A percentile compares a stretch with the other conserved stretches of the same genome.
These are phyloP conservation scores for Callaeas wilsoni DNA, from an alignment of 2,113 vertebrate species.

Conservation along the genomic window DNA sequence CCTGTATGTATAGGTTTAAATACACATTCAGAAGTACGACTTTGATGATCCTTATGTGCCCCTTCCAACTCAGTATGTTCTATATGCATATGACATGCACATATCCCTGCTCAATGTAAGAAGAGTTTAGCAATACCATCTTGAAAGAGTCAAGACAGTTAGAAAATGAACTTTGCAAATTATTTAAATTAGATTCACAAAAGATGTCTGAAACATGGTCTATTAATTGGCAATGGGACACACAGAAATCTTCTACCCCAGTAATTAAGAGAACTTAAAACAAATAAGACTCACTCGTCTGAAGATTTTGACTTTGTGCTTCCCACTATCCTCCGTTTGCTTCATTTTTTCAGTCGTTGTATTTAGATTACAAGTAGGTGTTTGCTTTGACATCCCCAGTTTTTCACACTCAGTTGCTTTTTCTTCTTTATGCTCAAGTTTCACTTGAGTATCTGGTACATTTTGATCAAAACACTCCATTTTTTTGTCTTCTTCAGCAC, in stretches of 20 bases:
- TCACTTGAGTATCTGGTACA: constrained; percentile 65
- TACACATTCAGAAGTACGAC: not conserved
- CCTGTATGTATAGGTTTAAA: not conserved
- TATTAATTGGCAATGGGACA: not conserved
- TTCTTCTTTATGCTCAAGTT: constrained; percentile 73
- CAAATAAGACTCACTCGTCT: constrained; percentile 76
- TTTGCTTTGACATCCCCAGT: constrained; percentile 68
- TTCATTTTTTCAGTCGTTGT: constrained; percentile 57
- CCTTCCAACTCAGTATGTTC: not conserved
- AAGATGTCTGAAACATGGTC: not conserved
- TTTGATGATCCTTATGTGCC: rapidly evolving
- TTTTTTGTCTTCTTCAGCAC: constrained; percentile 88
- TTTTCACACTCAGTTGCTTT: constrained; percentile 77
- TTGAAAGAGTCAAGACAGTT: not conserved
- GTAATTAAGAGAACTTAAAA: not conserved
- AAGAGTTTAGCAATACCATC: not conserved
- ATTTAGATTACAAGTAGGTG: constrained; percentile 51
- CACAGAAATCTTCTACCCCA: not conserved
- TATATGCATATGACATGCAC: rapidly evolving
- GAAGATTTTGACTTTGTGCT: constrained; percentile 83
- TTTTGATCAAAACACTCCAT: constrained; percentile 67
- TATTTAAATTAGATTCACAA: not conserved
- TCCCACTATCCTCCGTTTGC: constrained; percentile 60
- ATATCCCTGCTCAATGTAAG: not conserved
- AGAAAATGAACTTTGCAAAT: not conserved